Conservation (phyloP, 2,797 vertebrate genomes). For the Hippocampus kuda region DNA sequence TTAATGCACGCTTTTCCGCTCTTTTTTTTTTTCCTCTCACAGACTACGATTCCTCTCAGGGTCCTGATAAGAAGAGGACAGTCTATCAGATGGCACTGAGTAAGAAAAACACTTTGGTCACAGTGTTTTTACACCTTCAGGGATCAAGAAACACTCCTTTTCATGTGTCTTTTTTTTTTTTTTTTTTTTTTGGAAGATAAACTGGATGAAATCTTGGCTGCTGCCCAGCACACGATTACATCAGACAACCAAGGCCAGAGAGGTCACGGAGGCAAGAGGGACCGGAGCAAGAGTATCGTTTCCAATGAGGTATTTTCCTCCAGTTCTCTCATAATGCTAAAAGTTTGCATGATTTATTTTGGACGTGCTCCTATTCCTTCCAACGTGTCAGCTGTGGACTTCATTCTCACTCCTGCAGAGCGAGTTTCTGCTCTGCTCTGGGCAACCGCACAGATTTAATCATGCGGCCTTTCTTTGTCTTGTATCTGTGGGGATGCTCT, state of each 20-base stretch:
- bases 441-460: slow-evolving; percentile 32
- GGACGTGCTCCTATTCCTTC: neutral
- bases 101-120: slow-evolving; percentile 60
- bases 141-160: slow-evolving; percentile 11
- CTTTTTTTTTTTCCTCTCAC: slow-evolving; percentile 11
- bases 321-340: neutral
- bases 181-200: slow-evolving; percentile 68
- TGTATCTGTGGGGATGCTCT: slow-evolving; percentile 24
- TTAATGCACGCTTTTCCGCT: slow-evolving; percentile 33
- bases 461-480: slow-evolving; percentile 25
- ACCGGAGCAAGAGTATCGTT: slow-evolving; percentile 62
- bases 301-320: slow-evolving; percentile 49
- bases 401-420: slow-evolving; percentile 5
- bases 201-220: slow-evolving; percentile 88
- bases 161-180: slow-evolving; percentile 17
- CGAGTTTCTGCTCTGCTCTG: slow-evolving; percentile 15
- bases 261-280: slow-evolving; percentile 73
- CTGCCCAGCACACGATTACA: slow-evolving; percentile 87
- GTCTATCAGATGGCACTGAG: slow-evolving; percentile 95
- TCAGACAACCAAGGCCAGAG: slow-evolving; percentile 78
- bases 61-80: slow-evolving; percentile 86
- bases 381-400: slow-evolving; percentile 1
- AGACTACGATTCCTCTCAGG: slow-evolving; percentile 81
- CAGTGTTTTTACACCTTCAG: slow-evolving; percentile 28
- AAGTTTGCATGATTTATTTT: slow-evolving; percentile 1